Conservation (phyloP, 2,888 invertebrate species). For the Acanthosepion esculentum region DNA sequence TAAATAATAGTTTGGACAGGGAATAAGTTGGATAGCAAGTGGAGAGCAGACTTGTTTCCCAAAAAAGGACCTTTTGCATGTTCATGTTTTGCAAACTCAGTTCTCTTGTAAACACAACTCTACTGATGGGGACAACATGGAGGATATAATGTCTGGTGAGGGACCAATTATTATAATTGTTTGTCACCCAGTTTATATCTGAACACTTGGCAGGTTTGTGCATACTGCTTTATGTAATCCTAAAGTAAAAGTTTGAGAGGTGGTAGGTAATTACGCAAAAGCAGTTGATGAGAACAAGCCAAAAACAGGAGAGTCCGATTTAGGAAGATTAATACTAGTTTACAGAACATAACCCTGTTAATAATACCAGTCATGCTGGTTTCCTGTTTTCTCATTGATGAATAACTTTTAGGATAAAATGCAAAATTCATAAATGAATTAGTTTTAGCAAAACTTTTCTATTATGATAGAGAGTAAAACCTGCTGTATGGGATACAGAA, state of each 20-base stretch:
- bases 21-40: not conserved
- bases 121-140: not conserved
- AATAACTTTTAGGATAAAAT: not conserved
- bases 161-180: slow-evolving; percentile 12
- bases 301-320: not conserved
- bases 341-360: not conserved
- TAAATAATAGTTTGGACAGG: not conserved
- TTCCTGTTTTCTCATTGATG: not conserved
- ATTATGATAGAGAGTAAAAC: too few species aligned
- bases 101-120: not conserved
- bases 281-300: not conserved
- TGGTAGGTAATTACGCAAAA: not conserved
- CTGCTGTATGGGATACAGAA: too few species aligned
- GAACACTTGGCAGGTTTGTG: not conserved
- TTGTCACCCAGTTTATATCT: not conserved
- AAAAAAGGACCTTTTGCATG: not conserved
- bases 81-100: not conserved
- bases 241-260: not conserved
- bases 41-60: not conserved
- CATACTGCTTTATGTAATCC: not conserved
- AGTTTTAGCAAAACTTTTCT: too few species aligned
- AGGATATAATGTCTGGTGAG: not conserved
- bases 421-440: too few species aligned
- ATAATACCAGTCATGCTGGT: not conserved
- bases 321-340: not conserved